phyloP scores from a whole-genome alignment of 2,113 vertebrate species.

The Leptosomus discolor region DNA sequence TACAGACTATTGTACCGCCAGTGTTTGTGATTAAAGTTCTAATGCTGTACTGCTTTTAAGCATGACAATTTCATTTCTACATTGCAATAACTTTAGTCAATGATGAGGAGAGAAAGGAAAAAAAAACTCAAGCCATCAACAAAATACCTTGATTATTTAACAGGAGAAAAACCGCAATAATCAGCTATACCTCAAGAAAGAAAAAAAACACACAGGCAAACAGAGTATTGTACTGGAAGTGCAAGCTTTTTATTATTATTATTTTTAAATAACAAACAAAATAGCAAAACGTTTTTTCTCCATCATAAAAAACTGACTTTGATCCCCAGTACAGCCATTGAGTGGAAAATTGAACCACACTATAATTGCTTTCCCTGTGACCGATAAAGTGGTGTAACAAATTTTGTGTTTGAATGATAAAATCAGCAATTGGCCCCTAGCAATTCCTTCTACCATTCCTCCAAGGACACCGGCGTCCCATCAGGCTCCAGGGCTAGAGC shows the following conservation, averaged over 20 bases:
- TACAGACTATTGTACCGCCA: conserved; percentile 27
- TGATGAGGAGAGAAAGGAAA: conserved; percentile 6
- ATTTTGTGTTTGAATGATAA: conserved; percentile 91
- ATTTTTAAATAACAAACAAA: conserved; percentile 80
- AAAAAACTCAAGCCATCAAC: not conserved
- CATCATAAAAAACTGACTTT: conserved; percentile 81
- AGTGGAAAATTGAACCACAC: conserved; percentile 89
- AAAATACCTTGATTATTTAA: conserved; percentile 65
- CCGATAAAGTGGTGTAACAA: conserved; percentile 89
- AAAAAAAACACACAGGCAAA: not conserved
- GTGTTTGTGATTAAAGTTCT: conserved; percentile 63
- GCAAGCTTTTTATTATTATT: conserved; percentile 49
- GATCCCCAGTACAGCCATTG: conserved; percentile 85
- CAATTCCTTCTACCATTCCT: conserved; percentile 84
- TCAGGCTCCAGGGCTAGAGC: conserved; percentile 78
- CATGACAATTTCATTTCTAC: conserved; percentile 70
- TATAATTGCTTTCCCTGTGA: conserved; percentile 90
- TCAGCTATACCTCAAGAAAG: conserved; percentile 41
- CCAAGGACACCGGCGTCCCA: conserved; percentile 85
- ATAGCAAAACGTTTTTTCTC: conserved; percentile 73
- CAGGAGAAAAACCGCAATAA: conserved; percentile 54
- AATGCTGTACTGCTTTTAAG: conserved; percentile 66
- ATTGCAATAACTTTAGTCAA: conserved; percentile 48
- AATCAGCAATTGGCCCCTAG: conserved; percentile 85
- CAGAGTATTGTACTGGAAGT: conserved; percentile 5